These are phyloP conservation scores for Patella pellucida DNA, from an alignment of 2,888 invertebrate genomes.

Conservation along the genomic window DNA sequence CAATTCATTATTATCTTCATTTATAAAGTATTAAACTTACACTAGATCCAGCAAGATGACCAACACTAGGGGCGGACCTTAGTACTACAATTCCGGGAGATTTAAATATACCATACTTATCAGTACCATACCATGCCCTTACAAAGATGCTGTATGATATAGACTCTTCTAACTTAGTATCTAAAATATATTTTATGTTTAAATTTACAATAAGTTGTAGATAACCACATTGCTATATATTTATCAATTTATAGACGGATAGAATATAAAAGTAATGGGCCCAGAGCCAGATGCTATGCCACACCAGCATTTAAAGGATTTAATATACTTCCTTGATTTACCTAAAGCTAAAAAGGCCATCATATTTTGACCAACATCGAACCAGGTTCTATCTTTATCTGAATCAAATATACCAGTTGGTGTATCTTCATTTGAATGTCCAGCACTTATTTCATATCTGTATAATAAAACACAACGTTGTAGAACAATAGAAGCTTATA, in stretches of 20 bases:
- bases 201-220: too few relatives aligned
- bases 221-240: too few relatives aligned
- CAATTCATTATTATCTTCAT: background rate
- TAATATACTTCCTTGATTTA: background rate
- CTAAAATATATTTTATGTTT: background rate
- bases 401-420: conserved; percentile 23
- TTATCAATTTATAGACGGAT: background rate
- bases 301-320: too few relatives aligned
- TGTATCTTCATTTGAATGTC: conserved; percentile 1
- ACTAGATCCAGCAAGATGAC: conserved; percentile 7
- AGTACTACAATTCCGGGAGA: conserved; percentile 32
- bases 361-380: conserved; percentile 20
- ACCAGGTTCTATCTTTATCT: conserved; percentile 19
- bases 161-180: conserved; percentile 19
- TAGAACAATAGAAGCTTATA: background rate
- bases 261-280: too few relatives aligned
- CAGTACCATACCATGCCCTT: conserved; percentile 31
- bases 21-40: conserved; percentile 10
- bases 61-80: conserved; percentile 19
- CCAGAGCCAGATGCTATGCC: too few relatives aligned
- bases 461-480: background rate
- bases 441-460: conserved; percentile 25
- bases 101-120: conserved; percentile 33
- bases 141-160: conserved; percentile 32
- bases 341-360: conserved; percentile 17